Conservation (phyloP, 1,140 invertebrate genomes). For the Heliconius hewitsoni region DNA sequence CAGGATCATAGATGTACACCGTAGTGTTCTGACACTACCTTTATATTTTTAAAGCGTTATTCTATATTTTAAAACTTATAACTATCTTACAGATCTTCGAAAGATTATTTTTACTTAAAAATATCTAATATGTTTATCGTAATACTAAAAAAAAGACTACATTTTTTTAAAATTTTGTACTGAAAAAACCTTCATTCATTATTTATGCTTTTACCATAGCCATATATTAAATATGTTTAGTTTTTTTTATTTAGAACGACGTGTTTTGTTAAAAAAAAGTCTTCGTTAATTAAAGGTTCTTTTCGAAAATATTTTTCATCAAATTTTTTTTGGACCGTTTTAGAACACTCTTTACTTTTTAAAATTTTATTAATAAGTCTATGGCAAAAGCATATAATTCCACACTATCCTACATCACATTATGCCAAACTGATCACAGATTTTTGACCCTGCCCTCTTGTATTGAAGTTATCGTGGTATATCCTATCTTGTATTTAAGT, state of each 20-base stretch:
- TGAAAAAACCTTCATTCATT: slow-evolving; percentile 39
- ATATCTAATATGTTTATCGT: slow-evolving; percentile 27
- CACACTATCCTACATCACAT: slow-evolving; percentile 57
- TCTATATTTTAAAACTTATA: slow-evolving; percentile 4
- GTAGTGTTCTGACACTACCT: background rate
- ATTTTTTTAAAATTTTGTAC: slow-evolving; percentile 46
- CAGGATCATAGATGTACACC: background rate
- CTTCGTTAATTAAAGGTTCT: too few species aligned
- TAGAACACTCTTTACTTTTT: background rate
- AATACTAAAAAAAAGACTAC: slow-evolving; percentile 34
- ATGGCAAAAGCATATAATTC: slow-evolving; percentile 24
- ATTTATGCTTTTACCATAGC: slow-evolving; percentile 17
- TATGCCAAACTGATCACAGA: slow-evolving; percentile 56
- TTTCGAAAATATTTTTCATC: too few species aligned
- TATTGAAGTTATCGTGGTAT: slow-evolving; percentile 30
- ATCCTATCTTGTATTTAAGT: background rate
- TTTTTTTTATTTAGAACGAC: background rate
- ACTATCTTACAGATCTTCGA: slow-evolving; percentile 21
- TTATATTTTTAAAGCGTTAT: background rate
- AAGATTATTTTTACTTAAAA: slow-evolving; percentile 19
- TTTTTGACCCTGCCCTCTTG: slow-evolving; percentile 50
- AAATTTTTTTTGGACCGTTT: background rate
- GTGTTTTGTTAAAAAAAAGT: background rate
- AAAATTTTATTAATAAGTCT: background rate
- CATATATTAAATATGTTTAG: background rate